These are phyloP conservation scores for Troides helena DNA, from an alignment of 2,888 invertebrate genomes.

Conservation along the genomic window DNA sequence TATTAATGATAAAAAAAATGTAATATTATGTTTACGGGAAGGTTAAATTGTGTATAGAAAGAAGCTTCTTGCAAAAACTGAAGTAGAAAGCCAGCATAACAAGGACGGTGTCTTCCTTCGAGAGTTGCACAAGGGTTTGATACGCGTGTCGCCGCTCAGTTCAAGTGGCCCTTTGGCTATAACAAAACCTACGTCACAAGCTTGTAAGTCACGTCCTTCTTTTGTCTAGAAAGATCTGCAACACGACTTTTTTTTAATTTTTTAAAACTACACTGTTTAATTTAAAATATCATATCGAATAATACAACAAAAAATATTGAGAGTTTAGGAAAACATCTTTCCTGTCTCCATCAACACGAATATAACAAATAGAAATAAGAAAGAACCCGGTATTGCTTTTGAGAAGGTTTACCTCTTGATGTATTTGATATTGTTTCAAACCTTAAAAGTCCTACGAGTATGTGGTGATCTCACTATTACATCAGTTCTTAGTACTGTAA, in stretches of 20 bases:
- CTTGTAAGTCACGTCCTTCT: constrained; percentile 23
- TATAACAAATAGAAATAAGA: too few relatives aligned
- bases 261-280: neutral
- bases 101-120: constrained; percentile 24
- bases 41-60: neutral
- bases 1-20: neutral
- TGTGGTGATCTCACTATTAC: too few relatives aligned
- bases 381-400: too few relatives aligned
- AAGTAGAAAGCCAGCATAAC: constrained; percentile 30
- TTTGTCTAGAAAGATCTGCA: constrained; percentile 3
- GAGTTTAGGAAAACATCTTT: too few relatives aligned
- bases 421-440: too few relatives aligned
- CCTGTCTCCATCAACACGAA: too few relatives aligned
- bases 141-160: constrained; percentile 18
- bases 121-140: constrained; percentile 23
- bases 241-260: neutral
- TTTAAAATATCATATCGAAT: neutral
- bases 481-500: too few relatives aligned
- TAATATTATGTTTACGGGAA: neutral
- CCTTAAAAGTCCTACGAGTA: too few relatives aligned
- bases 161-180: constrained; percentile 22
- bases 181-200: constrained; percentile 20
- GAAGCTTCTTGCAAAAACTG: constrained; percentile 8
- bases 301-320: too few relatives aligned
- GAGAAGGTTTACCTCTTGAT: too few relatives aligned